phyloP scores from a whole-genome alignment of 2,113 vertebrate genomes.

The Leiothrix lutea region DNA sequence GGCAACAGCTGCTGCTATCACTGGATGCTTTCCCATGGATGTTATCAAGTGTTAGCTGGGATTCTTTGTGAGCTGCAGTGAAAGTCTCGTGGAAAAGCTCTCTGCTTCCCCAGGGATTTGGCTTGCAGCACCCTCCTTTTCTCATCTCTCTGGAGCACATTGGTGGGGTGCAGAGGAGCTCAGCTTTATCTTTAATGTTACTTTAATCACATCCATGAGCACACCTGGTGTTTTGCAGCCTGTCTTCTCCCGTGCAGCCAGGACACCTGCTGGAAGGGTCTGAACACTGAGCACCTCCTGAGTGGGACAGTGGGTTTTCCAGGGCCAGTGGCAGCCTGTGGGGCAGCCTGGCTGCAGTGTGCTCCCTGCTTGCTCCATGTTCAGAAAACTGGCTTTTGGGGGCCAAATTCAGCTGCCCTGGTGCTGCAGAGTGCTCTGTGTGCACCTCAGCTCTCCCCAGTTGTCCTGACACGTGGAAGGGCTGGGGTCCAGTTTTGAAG shows the following conservation, averaged over 20 bases:
- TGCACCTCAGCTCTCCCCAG: neutral
- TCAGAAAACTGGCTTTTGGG: neutral
- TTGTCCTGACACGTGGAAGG: neutral
- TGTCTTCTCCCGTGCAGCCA: neutral
- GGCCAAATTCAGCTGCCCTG: neutral
- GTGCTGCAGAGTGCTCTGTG: neutral
- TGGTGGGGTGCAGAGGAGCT: neutral
- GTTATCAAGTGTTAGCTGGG: neutral
- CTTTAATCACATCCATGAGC: neutral
- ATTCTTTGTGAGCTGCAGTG: neutral
- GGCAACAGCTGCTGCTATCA: neutral
- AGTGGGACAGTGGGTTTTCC: neutral
- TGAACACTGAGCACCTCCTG: neutral
- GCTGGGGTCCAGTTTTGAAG: neutral
- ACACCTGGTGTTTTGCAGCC: neutral
- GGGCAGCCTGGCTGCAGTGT: neutral
- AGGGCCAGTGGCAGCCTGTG: neutral
- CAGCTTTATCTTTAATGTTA: neutral
- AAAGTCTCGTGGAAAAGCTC: neutral
- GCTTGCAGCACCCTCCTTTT: neutral
- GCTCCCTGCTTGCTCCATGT: rapidly evolving
- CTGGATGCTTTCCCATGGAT: neutral
- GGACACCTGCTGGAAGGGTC: neutral
- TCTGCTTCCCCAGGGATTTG: neutral
- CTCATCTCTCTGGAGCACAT: neutral